Base-by-base conservation (phyloP, 2,888 invertebrate genomes). In the Drosophila mulleri region DNA sequence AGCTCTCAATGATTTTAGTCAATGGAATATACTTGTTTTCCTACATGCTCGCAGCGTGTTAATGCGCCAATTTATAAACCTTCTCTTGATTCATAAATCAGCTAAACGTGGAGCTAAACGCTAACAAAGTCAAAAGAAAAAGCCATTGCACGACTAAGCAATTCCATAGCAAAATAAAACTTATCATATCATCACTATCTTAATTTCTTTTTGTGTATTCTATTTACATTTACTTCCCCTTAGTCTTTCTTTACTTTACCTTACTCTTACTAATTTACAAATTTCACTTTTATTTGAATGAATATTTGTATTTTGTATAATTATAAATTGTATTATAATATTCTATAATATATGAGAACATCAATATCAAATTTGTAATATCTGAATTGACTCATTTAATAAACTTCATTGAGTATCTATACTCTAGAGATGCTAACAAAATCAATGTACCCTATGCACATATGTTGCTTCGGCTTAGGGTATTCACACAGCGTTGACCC, bases 21-120 rank as follows among this genome's bases (percentile, higher is more conserved):
- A 26, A 54, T 39, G 39, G 26, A 26, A 39, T 26, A 39, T 26
- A 26, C 23, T 53, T 8, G 26, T 54, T 54, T 39, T 23, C 3
- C 16, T 16, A n/a, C 11, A 39, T n/a, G 20, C 12, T 35, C 6
- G n/a, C 26, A n/a, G 7, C 39, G 29, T 37, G 52, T 2, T 53
- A 35, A 37, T 23, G 16, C 37, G 37, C 8, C 23, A 41, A 26
- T 41, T 41, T 41, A 41, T 41, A 26, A 8, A 8, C 12, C 3
- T n/a, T 29, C 26, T 26, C 18, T 37, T 66, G 53, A 47, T 47
- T 66, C 39, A 41, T 32, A 47, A 66, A 53, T 37, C 39, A 67
- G 26, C 37, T 16, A 14, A 35, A 23, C 23, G 2, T 11, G 2
- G 4, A 12, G 18, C 39, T 12, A 26, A 41, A 29, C 3, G n/a